Evolutionary conservation across 2,888 invertebrate species (phyloP).

Genomic region (Fragum whitleyi): DNA sequence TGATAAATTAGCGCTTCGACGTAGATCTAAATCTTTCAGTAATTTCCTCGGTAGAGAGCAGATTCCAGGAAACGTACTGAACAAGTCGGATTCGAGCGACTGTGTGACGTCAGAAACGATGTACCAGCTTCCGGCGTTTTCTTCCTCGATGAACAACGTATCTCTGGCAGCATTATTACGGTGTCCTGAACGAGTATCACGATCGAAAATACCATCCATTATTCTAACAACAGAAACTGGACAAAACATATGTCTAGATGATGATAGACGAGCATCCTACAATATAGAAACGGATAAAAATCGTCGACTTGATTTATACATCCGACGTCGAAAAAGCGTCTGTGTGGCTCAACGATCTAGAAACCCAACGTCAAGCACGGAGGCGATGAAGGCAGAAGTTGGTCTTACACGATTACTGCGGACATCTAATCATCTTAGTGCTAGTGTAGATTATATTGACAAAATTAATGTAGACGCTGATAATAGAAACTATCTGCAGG

Average conservation of each 20-base stretch:
- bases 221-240: constrained; percentile 3
- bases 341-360: background rate
- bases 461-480: background rate
- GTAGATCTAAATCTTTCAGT: constrained; percentile 10
- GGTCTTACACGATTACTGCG: background rate
- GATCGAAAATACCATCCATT: constrained; percentile 1
- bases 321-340: background rate
- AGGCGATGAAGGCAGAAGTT: background rate
- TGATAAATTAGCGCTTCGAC: background rate
- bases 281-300: background rate
- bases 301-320: background rate
- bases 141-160: background rate
- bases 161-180: constrained; percentile 6
- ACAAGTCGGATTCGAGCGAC: background rate
- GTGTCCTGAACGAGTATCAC: constrained; percentile 3
- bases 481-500: background rate
- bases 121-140: background rate
- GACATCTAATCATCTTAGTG: background rate
- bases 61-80: background rate
- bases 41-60: constrained; percentile 2
- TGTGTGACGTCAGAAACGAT: constrained; percentile 11
- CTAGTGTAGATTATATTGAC: constrained; percentile 12
- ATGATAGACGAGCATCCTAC: background rate
- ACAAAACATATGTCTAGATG: background rate
- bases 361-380: background rate